A percentile compares a stretch with the other conserved stretches of the same genome.
phyloP scores from a whole-genome alignment of 2,888 invertebrate species.

The Stenichneumon culpator region DNA sequence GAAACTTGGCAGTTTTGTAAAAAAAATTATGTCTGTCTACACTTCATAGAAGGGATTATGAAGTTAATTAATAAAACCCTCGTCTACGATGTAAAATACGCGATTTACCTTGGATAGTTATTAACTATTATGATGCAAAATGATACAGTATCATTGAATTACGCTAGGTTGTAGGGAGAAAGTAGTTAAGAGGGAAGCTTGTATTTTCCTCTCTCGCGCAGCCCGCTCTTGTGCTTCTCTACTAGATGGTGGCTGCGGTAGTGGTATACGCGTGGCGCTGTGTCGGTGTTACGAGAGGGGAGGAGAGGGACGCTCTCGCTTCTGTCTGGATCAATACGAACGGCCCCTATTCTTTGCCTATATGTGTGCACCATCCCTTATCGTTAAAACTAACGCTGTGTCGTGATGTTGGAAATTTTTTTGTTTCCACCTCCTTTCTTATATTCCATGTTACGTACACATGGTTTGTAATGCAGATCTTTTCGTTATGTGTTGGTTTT shows the following conservation, averaged over 20 bases:
- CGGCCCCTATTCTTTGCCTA: conserved; percentile 82
- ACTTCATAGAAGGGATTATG: background rate
- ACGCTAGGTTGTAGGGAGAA: conserved; percentile 31
- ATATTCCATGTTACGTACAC: background rate
- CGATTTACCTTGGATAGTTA: background rate
- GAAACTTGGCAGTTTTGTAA: background rate
- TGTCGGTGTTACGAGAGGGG: conserved; percentile 57
- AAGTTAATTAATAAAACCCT: background rate
- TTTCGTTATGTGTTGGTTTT: background rate
- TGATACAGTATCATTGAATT: conserved; percentile 40
- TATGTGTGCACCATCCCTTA: conserved; percentile 70
- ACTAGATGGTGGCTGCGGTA: conserved; percentile 10
- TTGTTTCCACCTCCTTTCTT: conserved; percentile 27
- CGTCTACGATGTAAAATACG: background rate
- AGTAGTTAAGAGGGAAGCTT: conserved; percentile 42
- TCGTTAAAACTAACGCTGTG: conserved; percentile 52
- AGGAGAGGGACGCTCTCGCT: conserved; percentile 64
- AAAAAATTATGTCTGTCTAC: background rate
- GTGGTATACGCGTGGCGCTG: conserved; percentile 65
- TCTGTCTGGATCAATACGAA: conserved; percentile 83
- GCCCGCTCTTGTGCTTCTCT: conserved; percentile 26
- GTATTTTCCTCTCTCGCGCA: background rate
- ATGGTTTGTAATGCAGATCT: background rate
- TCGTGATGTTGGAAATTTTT: conserved; percentile 28
- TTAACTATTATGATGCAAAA: conserved; percentile 20